These are phyloP conservation scores for Quadroppia sp. DNA, from an alignment of 2,888 invertebrate genomes.

Conservation along the genomic window DNA sequence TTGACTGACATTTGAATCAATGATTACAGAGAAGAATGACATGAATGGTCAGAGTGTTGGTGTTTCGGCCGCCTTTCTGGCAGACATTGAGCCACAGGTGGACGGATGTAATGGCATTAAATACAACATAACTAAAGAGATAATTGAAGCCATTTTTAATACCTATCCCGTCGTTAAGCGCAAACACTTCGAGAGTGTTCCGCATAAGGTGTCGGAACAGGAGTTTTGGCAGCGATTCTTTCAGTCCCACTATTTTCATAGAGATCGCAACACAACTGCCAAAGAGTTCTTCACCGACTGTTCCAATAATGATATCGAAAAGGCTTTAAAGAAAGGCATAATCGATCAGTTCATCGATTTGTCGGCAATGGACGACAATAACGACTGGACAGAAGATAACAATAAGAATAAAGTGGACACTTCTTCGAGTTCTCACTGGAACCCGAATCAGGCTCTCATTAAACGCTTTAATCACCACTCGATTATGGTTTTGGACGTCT, in stretches of 20 bases:
- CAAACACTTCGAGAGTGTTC: slow-evolving; percentile 94
- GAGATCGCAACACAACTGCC: slow-evolving; percentile 76
- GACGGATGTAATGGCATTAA: slow-evolving; percentile 91
- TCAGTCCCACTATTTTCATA: slow-evolving; percentile 86
- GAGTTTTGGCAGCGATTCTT: slow-evolving; percentile 99
- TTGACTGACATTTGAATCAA: background rate
- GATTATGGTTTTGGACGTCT: slow-evolving; percentile 71
- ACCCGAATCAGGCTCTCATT: slow-evolving; percentile 77
- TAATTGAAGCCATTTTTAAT: slow-evolving; percentile 96
- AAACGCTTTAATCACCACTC: slow-evolving; percentile 95
- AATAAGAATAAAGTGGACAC: slow-evolving; percentile 34
- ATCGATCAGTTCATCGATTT: slow-evolving; percentile 78
- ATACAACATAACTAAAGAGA: slow-evolving; percentile 93
- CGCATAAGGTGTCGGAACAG: slow-evolving; percentile 85
- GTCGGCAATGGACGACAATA: slow-evolving; percentile 64
- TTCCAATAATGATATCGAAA: slow-evolving; percentile 65
- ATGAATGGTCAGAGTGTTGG: slow-evolving; percentile 69
- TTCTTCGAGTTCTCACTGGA: slow-evolving; percentile 25
- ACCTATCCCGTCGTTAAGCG: slow-evolving; percentile 97
- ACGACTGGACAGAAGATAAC: slow-evolving; percentile 25
- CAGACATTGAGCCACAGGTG: slow-evolving; percentile 93
- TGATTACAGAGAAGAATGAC: slow-evolving; percentile 5
- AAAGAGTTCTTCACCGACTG: slow-evolving; percentile 98
- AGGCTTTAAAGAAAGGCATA: slow-evolving; percentile 47
- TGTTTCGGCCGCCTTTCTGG: slow-evolving; percentile 65